A percentile compares a stretch with the other conserved stretches of the same genome.
Evolutionary conservation across 2,888 invertebrate genomes (phyloP).

Genomic region (Tortricodes alternella): DNA sequence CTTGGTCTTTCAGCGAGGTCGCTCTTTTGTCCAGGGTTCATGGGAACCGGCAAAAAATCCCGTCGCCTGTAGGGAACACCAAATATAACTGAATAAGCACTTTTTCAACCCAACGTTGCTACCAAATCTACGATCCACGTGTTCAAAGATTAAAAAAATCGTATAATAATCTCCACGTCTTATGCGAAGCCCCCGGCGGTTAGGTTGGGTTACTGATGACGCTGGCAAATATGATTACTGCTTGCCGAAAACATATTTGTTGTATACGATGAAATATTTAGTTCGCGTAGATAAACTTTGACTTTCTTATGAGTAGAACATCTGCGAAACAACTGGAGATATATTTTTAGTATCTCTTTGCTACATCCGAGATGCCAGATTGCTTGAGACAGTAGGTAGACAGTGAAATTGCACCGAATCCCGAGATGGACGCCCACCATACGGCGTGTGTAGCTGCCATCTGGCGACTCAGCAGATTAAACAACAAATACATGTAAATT

Average conservation of each 20-base stretch:
- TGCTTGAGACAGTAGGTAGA: constrained; percentile 62
- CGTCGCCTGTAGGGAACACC: constrained; percentile 67
- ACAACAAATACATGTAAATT: constrained; percentile 7
- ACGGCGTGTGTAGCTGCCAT: constrained; percentile 64
- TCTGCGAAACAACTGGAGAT: constrained; percentile 21
- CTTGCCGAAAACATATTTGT: neutral
- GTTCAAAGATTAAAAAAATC: constrained; percentile 67
- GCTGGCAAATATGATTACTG: constrained; percentile 2
- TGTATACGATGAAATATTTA: constrained; percentile 3
- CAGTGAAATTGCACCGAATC: constrained; percentile 61
- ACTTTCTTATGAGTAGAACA: constrained; percentile 15
- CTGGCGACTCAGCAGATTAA: constrained; percentile 55
- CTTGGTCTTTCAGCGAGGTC: constrained; percentile 75
- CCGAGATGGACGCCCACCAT: constrained; percentile 51
- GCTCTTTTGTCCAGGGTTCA: constrained; percentile 78
- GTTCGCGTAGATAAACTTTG: constrained; percentile 17
- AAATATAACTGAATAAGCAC: constrained; percentile 76
- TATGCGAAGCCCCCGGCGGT: constrained; percentile 48
- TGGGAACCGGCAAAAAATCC: constrained; percentile 80
- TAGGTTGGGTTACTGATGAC: constrained; percentile 12
- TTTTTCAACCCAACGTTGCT: constrained; percentile 66
- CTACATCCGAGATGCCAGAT: constrained; percentile 47
- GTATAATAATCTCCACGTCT: constrained; percentile 63
- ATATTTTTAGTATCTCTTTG: constrained; percentile 30
- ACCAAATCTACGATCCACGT: constrained; percentile 65